phyloP scores from a whole-genome alignment of 2,888 invertebrate genomes.

The Sarcophaga caerulescens region DNA sequence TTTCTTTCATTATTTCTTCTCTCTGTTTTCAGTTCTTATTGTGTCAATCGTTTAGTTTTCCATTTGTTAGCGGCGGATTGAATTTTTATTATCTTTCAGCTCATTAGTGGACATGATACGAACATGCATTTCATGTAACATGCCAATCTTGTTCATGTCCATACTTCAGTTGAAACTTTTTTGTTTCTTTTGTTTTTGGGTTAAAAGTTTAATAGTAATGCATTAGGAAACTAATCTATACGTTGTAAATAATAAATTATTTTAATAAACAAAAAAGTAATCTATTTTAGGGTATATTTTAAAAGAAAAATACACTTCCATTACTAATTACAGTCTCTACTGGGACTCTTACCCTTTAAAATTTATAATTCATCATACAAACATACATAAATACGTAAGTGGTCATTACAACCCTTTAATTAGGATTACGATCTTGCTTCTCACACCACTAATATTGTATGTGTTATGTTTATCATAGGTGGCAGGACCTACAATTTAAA shows the following conservation, averaged over 20 bases:
- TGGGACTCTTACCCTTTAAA: no score
- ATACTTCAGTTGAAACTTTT: neutral
- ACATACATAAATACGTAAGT: no score
- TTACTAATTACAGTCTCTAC: no score
- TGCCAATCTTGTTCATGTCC: constrained; percentile 42
- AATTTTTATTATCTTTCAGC: constrained; percentile 39
- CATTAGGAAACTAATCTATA: no score
- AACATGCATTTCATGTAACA: constrained; percentile 50
- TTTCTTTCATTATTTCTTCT: neutral
- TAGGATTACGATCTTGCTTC: no score
- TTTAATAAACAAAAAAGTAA: no score
- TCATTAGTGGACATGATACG: constrained; percentile 54
- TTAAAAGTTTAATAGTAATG: constrained; percentile 14
- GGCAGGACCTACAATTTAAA: neutral
- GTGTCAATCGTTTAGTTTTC: neutral
- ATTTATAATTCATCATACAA: no score
- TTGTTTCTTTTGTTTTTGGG: neutral
- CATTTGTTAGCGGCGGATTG: constrained; percentile 16
- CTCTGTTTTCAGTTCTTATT: neutral
- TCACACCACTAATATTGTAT: neutral
- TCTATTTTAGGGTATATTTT: no score
- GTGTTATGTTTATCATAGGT: neutral
- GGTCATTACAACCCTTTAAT: no score
- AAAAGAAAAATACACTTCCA: no score
- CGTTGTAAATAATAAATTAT: no score